Evolutionary conservation across 2,888 invertebrate genomes (phyloP).

Genomic region (Sclerodermus sp.): DNA sequence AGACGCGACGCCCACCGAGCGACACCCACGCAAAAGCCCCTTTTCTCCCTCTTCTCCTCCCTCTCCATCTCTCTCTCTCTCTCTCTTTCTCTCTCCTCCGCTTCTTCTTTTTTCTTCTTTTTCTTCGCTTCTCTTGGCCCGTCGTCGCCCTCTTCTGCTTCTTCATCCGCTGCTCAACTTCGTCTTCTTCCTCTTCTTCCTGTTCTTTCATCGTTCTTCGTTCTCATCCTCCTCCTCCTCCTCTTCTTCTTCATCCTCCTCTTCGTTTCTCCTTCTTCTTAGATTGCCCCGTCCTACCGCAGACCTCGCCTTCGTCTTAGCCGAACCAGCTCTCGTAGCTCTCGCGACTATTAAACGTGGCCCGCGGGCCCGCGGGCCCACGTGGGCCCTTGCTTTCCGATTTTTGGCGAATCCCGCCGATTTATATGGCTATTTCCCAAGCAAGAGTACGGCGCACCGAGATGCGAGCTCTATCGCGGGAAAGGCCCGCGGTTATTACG

Average conservation of each 20-base stretch:
- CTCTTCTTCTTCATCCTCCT: slow-evolving; percentile 1
- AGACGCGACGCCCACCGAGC: slow-evolving; percentile 56
- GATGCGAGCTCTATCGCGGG: no score
- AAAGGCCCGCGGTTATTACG: no score
- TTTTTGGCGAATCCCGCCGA: no score
- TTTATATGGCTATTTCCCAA: neutral
- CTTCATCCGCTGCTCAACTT: slow-evolving; percentile 13
- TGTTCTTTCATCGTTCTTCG: slow-evolving; percentile 10
- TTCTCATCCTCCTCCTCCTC: slow-evolving; percentile 4
- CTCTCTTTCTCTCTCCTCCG: slow-evolving; percentile 14
- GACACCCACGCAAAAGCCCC: slow-evolving; percentile 56
- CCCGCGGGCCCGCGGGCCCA: no score
- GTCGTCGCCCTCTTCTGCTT: slow-evolving; percentile 2
- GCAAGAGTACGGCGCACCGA: no score
- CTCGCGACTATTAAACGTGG: no score
- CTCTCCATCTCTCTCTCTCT: slow-evolving; percentile 19
- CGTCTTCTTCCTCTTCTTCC: slow-evolving; percentile 17
- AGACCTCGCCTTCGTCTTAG: no score
- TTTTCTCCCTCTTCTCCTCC: slow-evolving; percentile 30
- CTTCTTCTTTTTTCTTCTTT: slow-evolving; percentile 11
- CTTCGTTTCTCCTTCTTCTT: slow-evolving; percentile 4
- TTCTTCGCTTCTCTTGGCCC: slow-evolving; percentile 17
- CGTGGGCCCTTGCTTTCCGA: no score
- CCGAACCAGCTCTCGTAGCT: no score
- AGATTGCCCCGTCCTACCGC: no score